These are phyloP conservation scores for Enhydra lutris DNA, from an alignment of 2,113 vertebrate species.

Conservation along the genomic window DNA sequence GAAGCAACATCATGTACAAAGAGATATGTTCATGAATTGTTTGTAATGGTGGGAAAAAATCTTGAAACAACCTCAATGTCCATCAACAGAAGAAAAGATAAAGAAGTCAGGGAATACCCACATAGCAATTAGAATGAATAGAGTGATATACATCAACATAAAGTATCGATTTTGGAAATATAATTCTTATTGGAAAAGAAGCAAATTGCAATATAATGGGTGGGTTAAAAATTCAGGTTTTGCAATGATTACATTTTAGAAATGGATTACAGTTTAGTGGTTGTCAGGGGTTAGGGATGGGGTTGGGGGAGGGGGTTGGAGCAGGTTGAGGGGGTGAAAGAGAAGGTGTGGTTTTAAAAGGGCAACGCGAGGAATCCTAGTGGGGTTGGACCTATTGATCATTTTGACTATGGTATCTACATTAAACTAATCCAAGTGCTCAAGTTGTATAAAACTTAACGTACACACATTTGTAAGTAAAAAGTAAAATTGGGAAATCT, in stretches of 20 bases:
- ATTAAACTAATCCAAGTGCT: background rate
- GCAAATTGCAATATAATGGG: background rate
- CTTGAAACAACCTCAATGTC: background rate
- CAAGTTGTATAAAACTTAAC: background rate
- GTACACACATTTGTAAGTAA: background rate
- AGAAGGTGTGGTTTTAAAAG: background rate
- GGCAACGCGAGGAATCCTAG: background rate
- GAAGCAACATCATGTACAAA: background rate
- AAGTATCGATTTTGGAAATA: background rate
- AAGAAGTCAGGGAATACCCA: background rate
- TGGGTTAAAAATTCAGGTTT: background rate
- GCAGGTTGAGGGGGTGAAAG: background rate
- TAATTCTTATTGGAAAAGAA: background rate
- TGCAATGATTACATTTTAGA: background rate
- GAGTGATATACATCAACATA: background rate
- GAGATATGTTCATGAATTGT: background rate
- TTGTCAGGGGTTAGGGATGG: background rate
- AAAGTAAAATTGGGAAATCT: background rate
- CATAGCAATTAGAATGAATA: background rate
- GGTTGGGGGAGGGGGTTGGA: background rate
- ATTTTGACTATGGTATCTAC: background rate
- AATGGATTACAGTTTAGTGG: background rate
- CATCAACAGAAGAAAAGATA: background rate
- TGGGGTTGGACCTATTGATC: background rate
- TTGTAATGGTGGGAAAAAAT: background rate